Base-by-base conservation (phyloP, 2,113 vertebrate genomes). In the Patagioenas fasciata region DNA sequence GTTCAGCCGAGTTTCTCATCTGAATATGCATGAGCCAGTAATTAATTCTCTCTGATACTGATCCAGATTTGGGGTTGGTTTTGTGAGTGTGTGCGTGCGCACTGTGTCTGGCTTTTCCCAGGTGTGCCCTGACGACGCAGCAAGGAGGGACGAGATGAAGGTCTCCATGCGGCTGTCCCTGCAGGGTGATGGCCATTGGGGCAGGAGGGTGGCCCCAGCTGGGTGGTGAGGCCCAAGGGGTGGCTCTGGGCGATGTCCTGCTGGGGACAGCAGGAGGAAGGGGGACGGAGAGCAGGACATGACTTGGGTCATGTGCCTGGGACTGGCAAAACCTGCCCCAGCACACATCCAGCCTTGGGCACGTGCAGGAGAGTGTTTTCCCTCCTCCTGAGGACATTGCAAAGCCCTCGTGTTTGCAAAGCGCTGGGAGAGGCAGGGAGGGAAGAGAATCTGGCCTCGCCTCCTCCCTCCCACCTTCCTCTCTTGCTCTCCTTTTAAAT, bases 11-110 rank as follows among this genome's bases (percentile, higher is more conserved):
- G 95, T 95, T 95, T 96, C 93, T 95, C 56, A 95, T 96, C 92
- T 94, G 80, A 93, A 96, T 96, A 96, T 95, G 92, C 88, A 97
- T 96, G 85, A 97, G 73, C 38, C 84, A 75, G 94, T 95, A 96
- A 97, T 97, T 97, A 96, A 97, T 96, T 97, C 96, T 95, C 95
- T 97, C 93, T 95, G 95, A 96, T 97, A 95, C 93, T 13, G 53
- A 94, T 97, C 96, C 95, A 95, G 95, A 96, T 79, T 95, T 74
- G 57, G 89, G 86, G 78, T 93, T 95, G 94, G 89, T 71, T 92
- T 92, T 89, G 77, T 78, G 72, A 89, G 89, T 71, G 61, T 23
- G 85, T 78, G 75, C 1, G 7, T 62, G 87, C 11, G 4, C 1
- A 0, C 17, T 95, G 38, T 60, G 69, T 71, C 80, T 1, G 5